Base-by-base conservation (phyloP, 2,797 vertebrate species). In the Bucorvus abyssinicus region DNA sequence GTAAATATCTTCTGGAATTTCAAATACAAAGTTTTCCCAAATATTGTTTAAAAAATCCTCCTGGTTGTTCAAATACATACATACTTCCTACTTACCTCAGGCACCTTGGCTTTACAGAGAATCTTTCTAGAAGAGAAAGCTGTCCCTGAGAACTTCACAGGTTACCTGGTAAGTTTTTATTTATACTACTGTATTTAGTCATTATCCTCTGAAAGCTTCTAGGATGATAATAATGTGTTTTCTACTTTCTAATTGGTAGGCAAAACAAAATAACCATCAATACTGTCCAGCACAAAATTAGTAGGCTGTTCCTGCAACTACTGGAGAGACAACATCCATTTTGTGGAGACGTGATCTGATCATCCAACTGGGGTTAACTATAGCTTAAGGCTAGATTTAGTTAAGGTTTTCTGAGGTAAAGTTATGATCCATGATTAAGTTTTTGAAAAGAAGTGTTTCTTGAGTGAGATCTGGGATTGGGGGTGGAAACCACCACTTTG, bases 301-400 rank as follows among this genome's bases (percentile, higher is more conserved):
- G 26, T 17, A 61, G 10, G 19, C 13, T 75, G 18, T 64, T 22
- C 15, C 64, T 68, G 11, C 24, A 44, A 27, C 21, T 32, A 22
- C 36, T 2, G 2, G 27, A 49, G 7, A 42, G 23, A n/a, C 9
- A 34, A 32, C 26, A 65, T 3, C 2, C 1, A 1, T 65, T 90
- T 87, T 76, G 34, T 45, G 32, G 11, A 63, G 26, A 60, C 14
- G 3, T 61, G 38, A 52, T 64, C 10, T 47, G 55, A 44, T 61
- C 15, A 49, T 6, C 6, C 29, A 14, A 7, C 10, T 44, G 23
- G 10, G 56, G 10, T 61, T 69, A 75, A 22, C 20, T 9, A 9
- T 19, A 75, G 9, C 13, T 47, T 78, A 68, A 84, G 23, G 5
- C 3, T 63, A 40, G 56, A 29, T 76, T 85, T 83, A 36, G 7